Conservation (phyloP, 2,797 vertebrate genomes). For the Sebastiscus albofasciatus region DNA sequence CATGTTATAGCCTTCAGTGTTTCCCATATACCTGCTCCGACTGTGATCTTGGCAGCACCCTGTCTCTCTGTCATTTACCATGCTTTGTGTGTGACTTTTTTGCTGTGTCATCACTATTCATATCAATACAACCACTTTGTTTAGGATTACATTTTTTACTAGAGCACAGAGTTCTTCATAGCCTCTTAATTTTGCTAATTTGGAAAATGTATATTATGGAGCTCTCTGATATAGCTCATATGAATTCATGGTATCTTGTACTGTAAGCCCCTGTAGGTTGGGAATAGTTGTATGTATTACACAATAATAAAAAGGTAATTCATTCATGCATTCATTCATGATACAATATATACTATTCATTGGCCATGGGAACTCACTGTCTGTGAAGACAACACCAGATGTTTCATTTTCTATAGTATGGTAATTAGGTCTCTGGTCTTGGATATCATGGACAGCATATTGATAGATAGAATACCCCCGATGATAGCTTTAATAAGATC, state of each 20-base stretch:
- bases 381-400: background rate
- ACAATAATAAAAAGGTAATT: background rate
- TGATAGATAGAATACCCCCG: background rate
- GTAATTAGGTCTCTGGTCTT: background rate
- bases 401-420: background rate
- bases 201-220: background rate
- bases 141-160: too few relatives aligned
- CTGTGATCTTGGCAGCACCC: too few relatives aligned
- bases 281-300: background rate
- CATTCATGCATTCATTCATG: background rate
- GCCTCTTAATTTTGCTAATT: too few relatives aligned
- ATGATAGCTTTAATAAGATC: background rate
- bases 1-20: too few relatives aligned
- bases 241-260: background rate
- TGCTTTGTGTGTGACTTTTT: too few relatives aligned
- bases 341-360: background rate
- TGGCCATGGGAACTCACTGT: background rate
- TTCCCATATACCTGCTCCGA: too few relatives aligned
- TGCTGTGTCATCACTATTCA: too few relatives aligned
- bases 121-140: too few relatives aligned
- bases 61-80: too few relatives aligned
- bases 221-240: background rate
- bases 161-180: too few relatives aligned
- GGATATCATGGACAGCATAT: background rate
- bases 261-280: background rate